These are phyloP conservation scores for Odontamblyopus lacepedii DNA, from an alignment of 2,797 vertebrate species.

Conservation along the genomic window DNA sequence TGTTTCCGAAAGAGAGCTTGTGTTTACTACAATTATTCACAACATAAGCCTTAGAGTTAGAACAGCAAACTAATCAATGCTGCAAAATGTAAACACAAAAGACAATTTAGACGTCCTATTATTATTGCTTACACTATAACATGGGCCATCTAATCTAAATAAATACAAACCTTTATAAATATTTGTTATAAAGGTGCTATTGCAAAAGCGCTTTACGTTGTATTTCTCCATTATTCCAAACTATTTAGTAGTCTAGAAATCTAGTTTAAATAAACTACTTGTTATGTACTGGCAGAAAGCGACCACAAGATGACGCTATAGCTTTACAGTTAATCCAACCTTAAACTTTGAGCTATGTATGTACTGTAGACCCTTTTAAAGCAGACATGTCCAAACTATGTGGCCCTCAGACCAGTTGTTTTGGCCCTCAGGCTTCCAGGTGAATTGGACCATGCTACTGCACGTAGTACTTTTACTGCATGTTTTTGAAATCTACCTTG, in stretches of 20 bases:
- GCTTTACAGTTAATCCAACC: background rate
- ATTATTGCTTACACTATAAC: background rate
- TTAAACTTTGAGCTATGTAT: background rate
- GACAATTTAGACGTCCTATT: background rate
- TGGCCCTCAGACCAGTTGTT: too few species aligned
- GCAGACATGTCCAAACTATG: too few species aligned
- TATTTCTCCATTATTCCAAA: background rate
- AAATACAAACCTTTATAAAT: too few species aligned
- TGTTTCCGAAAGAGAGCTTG: constrained; percentile 24
- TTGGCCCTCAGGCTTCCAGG: too few species aligned
- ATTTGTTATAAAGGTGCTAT: background rate
- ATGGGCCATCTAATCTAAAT: background rate
- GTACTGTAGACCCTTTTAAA: too few species aligned
- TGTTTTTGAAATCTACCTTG: too few species aligned
- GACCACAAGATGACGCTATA: constrained; percentile 46
- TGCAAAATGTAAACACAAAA: background rate
- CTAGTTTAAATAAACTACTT: background rate
- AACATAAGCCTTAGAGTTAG: background rate
- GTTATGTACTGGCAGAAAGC: background rate
- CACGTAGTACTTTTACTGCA: too few species aligned
- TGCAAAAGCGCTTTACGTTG: background rate
- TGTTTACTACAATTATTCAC: constrained; percentile 15
- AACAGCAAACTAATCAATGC: too few species aligned
- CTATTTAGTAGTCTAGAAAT: background rate
- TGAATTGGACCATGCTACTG: too few species aligned